These are phyloP conservation scores for Xenopus tropicalis DNA, from an alignment of 2,113 vertebrate species.

Conservation along the genomic window UCB_Xtro_10.0 CM004450.2:27411501-27412000, in stretches of 20 bases:
- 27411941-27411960: too few relatives aligned
- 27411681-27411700: slow-evolving; percentile 26
- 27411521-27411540: slow-evolving; percentile 42
- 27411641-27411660: slow-evolving; percentile 38
- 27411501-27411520: slow-evolving; percentile 41
- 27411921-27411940: too few relatives aligned
- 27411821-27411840: neutral
- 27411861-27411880: neutral
- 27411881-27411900: too few relatives aligned
- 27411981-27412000: too few relatives aligned
- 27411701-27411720: slow-evolving; percentile 39
- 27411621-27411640: slow-evolving; percentile 29
- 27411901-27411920: too few relatives aligned
- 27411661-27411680: slow-evolving; percentile 44
- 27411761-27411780: slow-evolving; percentile 7
- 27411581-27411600: slow-evolving; percentile 45
- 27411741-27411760: slow-evolving; percentile 31
- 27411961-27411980: too few relatives aligned
- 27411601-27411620: slow-evolving; percentile 40
- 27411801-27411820: neutral
- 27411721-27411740: slow-evolving; percentile 41
- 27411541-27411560: slow-evolving; percentile 43
- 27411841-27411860: neutral
- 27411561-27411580: slow-evolving; percentile 41
- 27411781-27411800: neutral